These are phyloP conservation scores for Cerceris ruficornis DNA, from an alignment of 2,888 invertebrate genomes.

Conservation along the genomic window DNA sequence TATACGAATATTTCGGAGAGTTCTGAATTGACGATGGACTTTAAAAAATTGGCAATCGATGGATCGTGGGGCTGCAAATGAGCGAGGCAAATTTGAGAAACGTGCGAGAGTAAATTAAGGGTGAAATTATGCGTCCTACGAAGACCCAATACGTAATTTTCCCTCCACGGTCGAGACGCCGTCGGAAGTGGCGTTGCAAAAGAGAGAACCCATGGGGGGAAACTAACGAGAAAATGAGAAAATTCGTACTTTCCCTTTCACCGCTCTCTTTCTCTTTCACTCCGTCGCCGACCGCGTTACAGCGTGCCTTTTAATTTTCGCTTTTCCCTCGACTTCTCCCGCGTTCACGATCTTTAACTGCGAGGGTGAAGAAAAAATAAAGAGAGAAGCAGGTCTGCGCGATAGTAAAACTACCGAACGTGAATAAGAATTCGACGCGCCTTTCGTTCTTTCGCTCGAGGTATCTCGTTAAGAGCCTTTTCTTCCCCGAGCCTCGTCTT, in stretches of 20 bases:
- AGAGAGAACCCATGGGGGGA: constrained; percentile 3
- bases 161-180: constrained; percentile 1
- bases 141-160: neutral
- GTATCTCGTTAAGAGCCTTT: constrained; percentile 34
- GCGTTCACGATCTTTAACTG: constrained; percentile 31
- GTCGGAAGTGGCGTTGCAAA: constrained; percentile 6
- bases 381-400: constrained; percentile 9
- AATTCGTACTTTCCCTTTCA: constrained; percentile 46
- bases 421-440: constrained; percentile 41
- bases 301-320: constrained; percentile 39
- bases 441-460: constrained; percentile 13
- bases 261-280: constrained; percentile 2
- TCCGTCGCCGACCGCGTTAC: constrained; percentile 3
- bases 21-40: too few species aligned
- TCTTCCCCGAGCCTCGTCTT: constrained; percentile 21
- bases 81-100: too few species aligned
- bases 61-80: too few species aligned
- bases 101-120: too few species aligned
- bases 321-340: constrained; percentile 22
- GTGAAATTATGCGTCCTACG: neutral
- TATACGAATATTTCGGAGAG: too few species aligned
- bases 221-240: constrained; percentile 34
- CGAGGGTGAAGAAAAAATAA: constrained; percentile 33
- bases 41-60: too few species aligned
- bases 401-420: constrained; percentile 31